Base-by-base conservation (phyloP, 2,113 vertebrate species). In the Echinops telfairi region DNA sequence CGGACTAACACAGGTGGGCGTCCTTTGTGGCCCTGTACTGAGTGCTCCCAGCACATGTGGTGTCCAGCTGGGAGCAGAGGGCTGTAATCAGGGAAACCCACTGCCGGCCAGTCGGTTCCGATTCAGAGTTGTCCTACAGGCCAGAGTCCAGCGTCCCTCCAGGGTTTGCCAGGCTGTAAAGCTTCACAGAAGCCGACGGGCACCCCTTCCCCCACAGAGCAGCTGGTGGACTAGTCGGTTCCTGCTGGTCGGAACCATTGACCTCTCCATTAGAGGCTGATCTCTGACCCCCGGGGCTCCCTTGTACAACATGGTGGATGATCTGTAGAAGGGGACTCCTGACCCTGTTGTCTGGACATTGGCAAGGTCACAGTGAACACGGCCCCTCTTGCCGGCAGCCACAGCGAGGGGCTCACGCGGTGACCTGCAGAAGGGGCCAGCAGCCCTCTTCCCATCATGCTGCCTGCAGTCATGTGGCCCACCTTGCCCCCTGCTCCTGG, bases 241-340 rank as follows among this genome's bases (percentile, higher is more conserved):
- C 47, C 47, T 9, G 10, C 47, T 11, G 47, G 47, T 8, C 2
- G 1, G 19, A 73, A 73, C 71, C 6, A 6, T 17, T 20, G 16
- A 71, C 70, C 17, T 36, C 6, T 33, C 7, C 25, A 5, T 71
- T 71, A 33, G 29, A 29, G 31, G 70, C n/a, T 20, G n/a, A 36
- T 6, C 70, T 8, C 71, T 53, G 40, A 25, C 6, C 40, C 14
- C 15, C 15, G 9, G 76, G 16, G 15, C 15, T 53, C 76, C 3
- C 5, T 31, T 19, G 0, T 6, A 29, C 33, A 1, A 53, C 0
- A 1, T 17, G 53, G 57, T 27, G 36, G 88, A 14, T 31, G 7
- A 10, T 22, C 6, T 10, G 5, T 38, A 66, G 82, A 33, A 43
- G 58, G 80, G 8, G 60, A 40, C 36, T 81, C 10, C 43, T 6